These are phyloP conservation scores for Acrobasis suavella DNA, from an alignment of 2,888 invertebrate genomes.

Conservation along the genomic window DNA sequence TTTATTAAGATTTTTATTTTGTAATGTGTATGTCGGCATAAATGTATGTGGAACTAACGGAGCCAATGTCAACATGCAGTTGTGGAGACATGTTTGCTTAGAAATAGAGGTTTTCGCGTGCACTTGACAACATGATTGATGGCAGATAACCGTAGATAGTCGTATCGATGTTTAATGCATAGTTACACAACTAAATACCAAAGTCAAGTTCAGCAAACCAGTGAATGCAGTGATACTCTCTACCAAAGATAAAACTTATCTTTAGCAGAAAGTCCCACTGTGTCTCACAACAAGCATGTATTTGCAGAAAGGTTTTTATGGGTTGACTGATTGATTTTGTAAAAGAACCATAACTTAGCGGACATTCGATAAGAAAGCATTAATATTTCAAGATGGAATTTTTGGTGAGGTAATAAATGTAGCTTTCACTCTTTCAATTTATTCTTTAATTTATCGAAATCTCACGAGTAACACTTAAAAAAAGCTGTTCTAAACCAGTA, in stretches of 20 bases:
- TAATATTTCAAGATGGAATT: background rate
- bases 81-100: slow-evolving; percentile 38
- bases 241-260: background rate
- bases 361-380: background rate
- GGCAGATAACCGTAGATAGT: slow-evolving; percentile 36
- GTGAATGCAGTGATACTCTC: slow-evolving; percentile 4
- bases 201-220: slow-evolving; percentile 35
- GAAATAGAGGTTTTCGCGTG: slow-evolving; percentile 40
- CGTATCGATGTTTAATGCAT: slow-evolving; percentile 30
- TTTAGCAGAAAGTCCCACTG: background rate
- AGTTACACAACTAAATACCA: slow-evolving; percentile 30
- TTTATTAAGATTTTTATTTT: background rate
- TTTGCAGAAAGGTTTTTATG: background rate
- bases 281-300: background rate
- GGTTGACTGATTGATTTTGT: background rate
- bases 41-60: slow-evolving; percentile 36
- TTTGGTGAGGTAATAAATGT: background rate
- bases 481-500: background rate
- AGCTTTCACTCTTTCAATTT: background rate
- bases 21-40: background rate
- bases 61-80: slow-evolving; percentile 37
- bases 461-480: too few species aligned
- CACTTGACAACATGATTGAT: slow-evolving; percentile 42
- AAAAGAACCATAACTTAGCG: background rate
- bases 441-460: too few species aligned